These are phyloP conservation scores for Edolisoma coerulescens DNA, from an alignment of 2,113 vertebrate genomes.

Conservation along the genomic window DNA sequence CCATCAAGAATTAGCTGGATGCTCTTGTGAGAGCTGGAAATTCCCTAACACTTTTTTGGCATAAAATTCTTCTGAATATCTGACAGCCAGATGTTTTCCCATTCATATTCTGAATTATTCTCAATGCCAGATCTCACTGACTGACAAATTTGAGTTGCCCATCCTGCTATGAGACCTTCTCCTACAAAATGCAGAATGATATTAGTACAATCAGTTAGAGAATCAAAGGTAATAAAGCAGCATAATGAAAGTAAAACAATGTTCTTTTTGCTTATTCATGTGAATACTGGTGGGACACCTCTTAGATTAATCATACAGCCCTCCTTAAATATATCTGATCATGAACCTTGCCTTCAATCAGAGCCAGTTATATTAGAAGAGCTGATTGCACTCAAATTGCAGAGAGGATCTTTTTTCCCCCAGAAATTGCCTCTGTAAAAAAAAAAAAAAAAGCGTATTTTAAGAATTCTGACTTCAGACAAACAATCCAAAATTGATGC, in stretches of 20 bases:
- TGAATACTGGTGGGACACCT: neutral
- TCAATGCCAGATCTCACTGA: neutral
- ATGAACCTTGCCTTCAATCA: neutral
- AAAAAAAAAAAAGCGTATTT: neutral
- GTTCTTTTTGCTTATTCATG: neutral
- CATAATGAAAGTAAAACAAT: neutral
- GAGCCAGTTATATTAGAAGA: neutral
- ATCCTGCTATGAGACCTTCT: neutral
- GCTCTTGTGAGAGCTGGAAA: neutral
- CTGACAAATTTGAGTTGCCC: neutral
- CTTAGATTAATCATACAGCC: neutral
- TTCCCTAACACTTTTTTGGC: neutral
- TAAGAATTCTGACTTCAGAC: slow-evolving; percentile 22
- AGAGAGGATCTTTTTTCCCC: neutral
- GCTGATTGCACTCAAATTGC: neutral
- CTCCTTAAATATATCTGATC: neutral
- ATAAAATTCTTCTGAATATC: neutral
- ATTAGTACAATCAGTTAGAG: neutral
- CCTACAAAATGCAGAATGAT: neutral
- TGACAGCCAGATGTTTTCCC: neutral
- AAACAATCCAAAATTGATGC: slow-evolving; percentile 22
- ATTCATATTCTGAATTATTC: neutral
- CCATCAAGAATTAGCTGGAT: neutral
- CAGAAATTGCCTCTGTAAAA: neutral
- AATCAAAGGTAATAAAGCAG: neutral